These are phyloP conservation scores for Stylophora pistillata DNA, from an alignment of 64 coral and sea anemone genomes.

Conservation along the genomic window DNA sequence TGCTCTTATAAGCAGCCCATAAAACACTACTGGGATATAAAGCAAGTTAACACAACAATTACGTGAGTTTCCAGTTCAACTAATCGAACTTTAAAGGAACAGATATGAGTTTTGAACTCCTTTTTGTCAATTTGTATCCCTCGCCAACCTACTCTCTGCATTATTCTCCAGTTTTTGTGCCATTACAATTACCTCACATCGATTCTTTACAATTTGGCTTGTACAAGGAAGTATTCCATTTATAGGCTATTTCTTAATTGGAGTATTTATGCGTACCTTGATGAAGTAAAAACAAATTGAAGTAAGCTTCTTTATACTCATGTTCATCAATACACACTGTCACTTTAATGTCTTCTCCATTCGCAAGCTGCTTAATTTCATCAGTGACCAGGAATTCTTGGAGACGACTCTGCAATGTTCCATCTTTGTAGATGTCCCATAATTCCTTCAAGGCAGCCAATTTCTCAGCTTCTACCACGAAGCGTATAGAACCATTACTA, in stretches of 20 bases:
- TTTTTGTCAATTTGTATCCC: too few species aligned
- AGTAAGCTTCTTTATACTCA: background rate
- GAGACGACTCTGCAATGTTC: background rate
- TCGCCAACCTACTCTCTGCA: too few species aligned
- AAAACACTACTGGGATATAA: too few species aligned
- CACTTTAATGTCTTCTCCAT: constrained; percentile 18
- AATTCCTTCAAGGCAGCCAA: constrained; percentile 10
- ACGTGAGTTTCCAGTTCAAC: too few species aligned
- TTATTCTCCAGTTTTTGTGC: too few species aligned
- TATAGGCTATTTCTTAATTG: background rate
- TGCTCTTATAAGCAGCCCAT: too few species aligned
- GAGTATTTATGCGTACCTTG: background rate
- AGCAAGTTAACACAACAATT: too few species aligned
- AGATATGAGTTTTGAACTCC: too few species aligned
- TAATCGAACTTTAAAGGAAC: too few species aligned
- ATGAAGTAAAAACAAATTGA: background rate
- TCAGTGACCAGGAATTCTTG: constrained; percentile 33
- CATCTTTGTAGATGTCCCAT: constrained; percentile 39
- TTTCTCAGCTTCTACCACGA: constrained; percentile 32
- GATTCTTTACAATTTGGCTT: too few species aligned
- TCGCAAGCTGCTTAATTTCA: constrained; percentile 33
- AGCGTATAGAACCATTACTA: constrained; percentile 7
- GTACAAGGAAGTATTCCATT: too few species aligned
- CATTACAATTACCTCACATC: too few species aligned
- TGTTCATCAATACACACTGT: constrained; percentile 27